Evolutionary conservation across 2,113 vertebrate genomes (phyloP), one percentile per base, ranked within the genome.

Genomic region (Tringa solitaria): DNA sequence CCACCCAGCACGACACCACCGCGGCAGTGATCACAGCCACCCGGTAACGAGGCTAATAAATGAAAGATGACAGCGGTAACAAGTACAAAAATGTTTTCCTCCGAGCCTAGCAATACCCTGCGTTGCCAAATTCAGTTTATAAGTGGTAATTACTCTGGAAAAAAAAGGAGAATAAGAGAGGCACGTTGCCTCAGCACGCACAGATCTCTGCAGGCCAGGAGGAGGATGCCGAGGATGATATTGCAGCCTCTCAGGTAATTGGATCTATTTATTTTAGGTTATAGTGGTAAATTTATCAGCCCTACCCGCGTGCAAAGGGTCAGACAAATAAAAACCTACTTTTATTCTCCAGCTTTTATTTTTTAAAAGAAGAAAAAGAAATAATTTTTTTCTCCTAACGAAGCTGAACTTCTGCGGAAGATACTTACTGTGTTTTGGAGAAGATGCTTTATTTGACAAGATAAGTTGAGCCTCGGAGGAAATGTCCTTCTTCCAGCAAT

Each of bases 11-110:
- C 1, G 65, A 30, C 33, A 60, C 48, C 14, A 1, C 69, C 48
- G 4, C 4, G 0, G 2, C 46, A 12, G 27, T 1, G 22, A 19
- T 1, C 5, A 9, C 70, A 43, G 2, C 61, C 12, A 5, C 2
- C 54, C 4, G 32, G 4, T 11, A 56, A 11, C 39, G n/a, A 2
- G 2, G 9, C 22, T 43, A 63, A 56, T 7, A 43, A 43, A 56
- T 18, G 54, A 82, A 63, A 50, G 57, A 43, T 2, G 56, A 43
- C 39, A 37, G 46, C 18, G 10, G 22, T 28, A 61, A 61, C 32
- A 18, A 63, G 27, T 6, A 63, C 27, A 28, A 15, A 69, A 69
- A 41, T 9, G 46, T 45, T 30, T n/a, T 56, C 48, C 48, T 63
- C 54, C 3, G 1, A 63, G 69, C 30, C 41, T 10, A 27, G 69